These are phyloP conservation scores for Brenthis daphne DNA, from an alignment of 2,888 invertebrate species.

Conservation along the genomic window DNA sequence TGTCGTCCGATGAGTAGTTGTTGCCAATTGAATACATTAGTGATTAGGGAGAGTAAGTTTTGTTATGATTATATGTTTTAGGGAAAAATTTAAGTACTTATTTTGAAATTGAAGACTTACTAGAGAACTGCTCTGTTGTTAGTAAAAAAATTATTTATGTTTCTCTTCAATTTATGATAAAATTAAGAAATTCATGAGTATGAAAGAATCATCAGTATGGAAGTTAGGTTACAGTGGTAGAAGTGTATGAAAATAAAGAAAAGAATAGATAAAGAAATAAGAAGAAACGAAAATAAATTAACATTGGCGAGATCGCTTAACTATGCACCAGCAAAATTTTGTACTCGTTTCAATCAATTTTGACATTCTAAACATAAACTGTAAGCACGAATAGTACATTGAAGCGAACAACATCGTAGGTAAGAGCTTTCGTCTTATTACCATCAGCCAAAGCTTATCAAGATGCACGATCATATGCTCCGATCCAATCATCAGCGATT, in stretches of 20 bases:
- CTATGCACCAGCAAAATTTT: constrained; percentile 17
- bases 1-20: constrained; percentile 36
- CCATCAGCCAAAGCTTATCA: constrained; percentile 28
- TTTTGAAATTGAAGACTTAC: constrained; percentile 45
- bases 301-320: constrained; percentile 42
- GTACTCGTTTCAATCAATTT: constrained; percentile 17
- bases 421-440: constrained; percentile 14
- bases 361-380: constrained; percentile 18
- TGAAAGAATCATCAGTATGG: constrained; percentile 54
- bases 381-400: constrained; percentile 19
- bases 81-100: not conserved
- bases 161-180: constrained; percentile 53
- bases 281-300: constrained; percentile 38
- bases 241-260: constrained; percentile 47
- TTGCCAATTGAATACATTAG: constrained; percentile 28
- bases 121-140: not conserved
- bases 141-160: constrained; percentile 1
- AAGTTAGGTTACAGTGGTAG: constrained; percentile 44
- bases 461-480: constrained; percentile 24
- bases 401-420: constrained; percentile 15
- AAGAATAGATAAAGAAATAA: constrained; percentile 46
- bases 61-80: constrained; percentile 4
- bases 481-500: constrained; percentile 34
- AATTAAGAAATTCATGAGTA: constrained; percentile 51
- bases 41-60: not conserved